These are phyloP conservation scores for Dermolepida albohirtum DNA, from an alignment of 2,888 invertebrate genomes.

Conservation along the genomic window DNA sequence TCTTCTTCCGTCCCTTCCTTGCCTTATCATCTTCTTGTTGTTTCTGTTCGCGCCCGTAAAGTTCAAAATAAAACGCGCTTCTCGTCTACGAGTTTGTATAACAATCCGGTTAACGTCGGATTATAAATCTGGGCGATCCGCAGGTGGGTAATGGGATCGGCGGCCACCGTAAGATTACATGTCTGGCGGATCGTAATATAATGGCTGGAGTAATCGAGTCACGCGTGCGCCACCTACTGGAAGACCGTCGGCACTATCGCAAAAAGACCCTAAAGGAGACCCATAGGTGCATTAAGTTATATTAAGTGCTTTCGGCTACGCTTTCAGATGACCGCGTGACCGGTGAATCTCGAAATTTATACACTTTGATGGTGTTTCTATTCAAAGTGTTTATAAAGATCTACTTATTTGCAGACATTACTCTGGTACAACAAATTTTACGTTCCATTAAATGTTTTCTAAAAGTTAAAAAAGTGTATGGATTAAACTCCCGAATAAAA, in stretches of 20 bases:
- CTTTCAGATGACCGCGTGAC: conserved; percentile 7
- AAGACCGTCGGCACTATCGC: conserved; percentile 17
- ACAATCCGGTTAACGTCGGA: conserved; percentile 56
- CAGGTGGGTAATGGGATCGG: conserved; percentile 59
- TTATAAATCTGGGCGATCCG: conserved; percentile 59
- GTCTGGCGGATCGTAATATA: conserved; percentile 64
- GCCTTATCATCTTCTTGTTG: conserved; percentile 23
- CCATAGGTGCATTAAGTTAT: conserved; percentile 24
- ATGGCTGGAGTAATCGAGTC: conserved; percentile 63
- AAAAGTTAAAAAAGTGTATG: no score
- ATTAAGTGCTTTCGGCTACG: conserved; percentile 26
- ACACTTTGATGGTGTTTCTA: no score
- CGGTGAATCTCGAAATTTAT: not conserved
- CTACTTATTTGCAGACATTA: no score
- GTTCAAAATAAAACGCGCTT: conserved; percentile 49
- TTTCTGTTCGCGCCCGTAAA: conserved; percentile 44
- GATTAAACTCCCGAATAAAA: no score
- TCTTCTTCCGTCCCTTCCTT: conserved; percentile 10
- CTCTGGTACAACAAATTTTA: no score
- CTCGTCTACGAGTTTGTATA: conserved; percentile 49
- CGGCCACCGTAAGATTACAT: conserved; percentile 63
- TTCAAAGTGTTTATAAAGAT: no score
- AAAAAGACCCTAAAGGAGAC: conserved; percentile 18
- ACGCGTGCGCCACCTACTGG: conserved; percentile 55
- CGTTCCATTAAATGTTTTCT: no score